These are phyloP conservation scores for Yoshiicerus persimilis DNA, from an alignment of 1,140 invertebrate genomes.

Conservation along the genomic window DNA sequence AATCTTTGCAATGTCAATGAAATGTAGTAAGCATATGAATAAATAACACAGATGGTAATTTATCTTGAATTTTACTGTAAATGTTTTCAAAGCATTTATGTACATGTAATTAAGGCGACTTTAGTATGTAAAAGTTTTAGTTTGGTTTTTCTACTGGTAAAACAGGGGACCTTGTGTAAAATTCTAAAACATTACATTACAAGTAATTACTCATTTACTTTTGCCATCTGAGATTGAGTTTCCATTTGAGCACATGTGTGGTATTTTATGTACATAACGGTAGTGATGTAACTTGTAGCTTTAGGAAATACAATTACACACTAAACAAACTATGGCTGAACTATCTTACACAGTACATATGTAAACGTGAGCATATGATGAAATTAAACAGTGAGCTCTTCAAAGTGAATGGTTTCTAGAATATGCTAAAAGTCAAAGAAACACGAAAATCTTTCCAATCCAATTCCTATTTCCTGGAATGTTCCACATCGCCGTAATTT, in stretches of 20 bases:
- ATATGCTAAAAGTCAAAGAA: neutral
- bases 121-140: neutral
- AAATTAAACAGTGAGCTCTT: neutral
- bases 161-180: too few relatives aligned
- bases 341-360: neutral
- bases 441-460: neutral
- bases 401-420: too few relatives aligned
- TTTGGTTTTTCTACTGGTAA: neutral
- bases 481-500: neutral
- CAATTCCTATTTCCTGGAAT: slow-evolving; percentile 16
- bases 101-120: neutral
- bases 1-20: neutral
- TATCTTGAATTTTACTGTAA: neutral
- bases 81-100: neutral
- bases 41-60: neutral
- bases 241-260: neutral
- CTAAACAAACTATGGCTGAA: neutral
- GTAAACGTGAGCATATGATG: neutral
- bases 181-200: too few relatives aligned
- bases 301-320: neutral
- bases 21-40: neutral
- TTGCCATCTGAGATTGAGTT: neutral
- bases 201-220: neutral
- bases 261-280: neutral
- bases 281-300: neutral